Conservation (phyloP, 2,113 vertebrate species). For the Trogon melanurus region DNA sequence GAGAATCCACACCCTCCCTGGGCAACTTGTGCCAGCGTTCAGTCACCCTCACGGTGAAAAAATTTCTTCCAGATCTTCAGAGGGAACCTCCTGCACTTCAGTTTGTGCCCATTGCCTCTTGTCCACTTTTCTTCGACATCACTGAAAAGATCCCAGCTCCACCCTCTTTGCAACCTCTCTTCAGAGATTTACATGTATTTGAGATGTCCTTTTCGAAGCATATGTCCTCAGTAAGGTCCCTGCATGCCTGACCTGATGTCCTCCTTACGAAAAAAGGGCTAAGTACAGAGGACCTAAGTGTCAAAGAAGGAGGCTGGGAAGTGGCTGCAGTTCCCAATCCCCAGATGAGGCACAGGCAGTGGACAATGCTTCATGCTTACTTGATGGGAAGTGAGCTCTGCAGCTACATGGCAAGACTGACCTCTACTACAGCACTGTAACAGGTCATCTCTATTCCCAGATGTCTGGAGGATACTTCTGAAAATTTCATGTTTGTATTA, state of each 20-base stretch:
- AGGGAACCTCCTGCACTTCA: not conserved
- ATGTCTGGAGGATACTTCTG: not conserved
- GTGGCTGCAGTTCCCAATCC: not conserved
- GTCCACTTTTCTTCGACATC: not conserved
- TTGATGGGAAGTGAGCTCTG: not conserved
- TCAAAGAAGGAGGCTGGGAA: not conserved
- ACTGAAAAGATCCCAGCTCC: not conserved
- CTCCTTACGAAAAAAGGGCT: not conserved
- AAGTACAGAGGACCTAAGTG: not conserved
- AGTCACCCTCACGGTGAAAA: not conserved
- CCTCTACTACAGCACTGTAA: not conserved
- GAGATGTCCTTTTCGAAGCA: not conserved
- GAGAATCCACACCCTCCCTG: not conserved
- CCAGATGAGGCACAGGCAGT: fast-evolving
- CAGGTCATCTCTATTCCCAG: not conserved
- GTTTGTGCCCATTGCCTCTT: not conserved
- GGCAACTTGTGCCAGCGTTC: not conserved
- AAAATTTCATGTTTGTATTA: not conserved
- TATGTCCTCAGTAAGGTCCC: not conserved
- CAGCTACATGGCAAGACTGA: not conserved
- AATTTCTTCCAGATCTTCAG: not conserved
- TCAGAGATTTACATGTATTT: not conserved
- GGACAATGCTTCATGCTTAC: not conserved
- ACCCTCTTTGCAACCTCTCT: not conserved
- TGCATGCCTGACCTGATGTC: not conserved